Percentiles rank a stretch among this genome's conserved stretches.
Conservation (phyloP, 2,113 vertebrate genomes). For the Rhinoptilus africanus region DNA sequence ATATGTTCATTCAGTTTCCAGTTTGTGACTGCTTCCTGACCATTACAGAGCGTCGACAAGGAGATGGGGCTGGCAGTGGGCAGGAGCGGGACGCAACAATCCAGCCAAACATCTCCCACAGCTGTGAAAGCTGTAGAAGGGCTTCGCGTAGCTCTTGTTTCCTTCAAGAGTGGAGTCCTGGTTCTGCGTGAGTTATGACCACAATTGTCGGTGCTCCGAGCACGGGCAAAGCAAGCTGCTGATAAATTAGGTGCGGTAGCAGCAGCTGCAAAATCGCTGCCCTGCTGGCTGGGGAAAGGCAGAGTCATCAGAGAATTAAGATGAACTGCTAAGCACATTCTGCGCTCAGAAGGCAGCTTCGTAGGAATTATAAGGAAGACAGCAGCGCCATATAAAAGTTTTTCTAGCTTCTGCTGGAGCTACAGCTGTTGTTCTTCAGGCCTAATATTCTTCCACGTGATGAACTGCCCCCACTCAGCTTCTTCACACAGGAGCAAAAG, state of each 20-base stretch:
- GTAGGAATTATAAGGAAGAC: neutral
- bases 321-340: neutral
- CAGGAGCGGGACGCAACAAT: neutral
- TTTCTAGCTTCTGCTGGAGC: neutral
- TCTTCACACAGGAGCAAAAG: conserved; percentile 21
- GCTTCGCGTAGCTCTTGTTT: neutral
- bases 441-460: neutral
- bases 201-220: neutral
- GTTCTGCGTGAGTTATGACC: neutral
- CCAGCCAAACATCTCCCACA: neutral
- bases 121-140: neutral
- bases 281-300: neutral
- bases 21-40: neutral
- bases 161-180: neutral
- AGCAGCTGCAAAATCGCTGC: conserved; percentile 42
- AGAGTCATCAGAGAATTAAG: conserved; percentile 19
- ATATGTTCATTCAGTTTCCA: neutral
- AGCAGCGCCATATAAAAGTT: neutral
- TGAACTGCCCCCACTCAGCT: neutral
- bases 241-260: conserved; percentile 40
- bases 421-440: conserved; percentile 24
- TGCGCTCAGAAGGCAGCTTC: neutral
- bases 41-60: rapidly evolving
- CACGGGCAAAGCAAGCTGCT: neutral
- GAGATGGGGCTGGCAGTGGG: rapidly evolving